Base-by-base conservation (phyloP, 2,113 vertebrate species). In the Pogonocichla stellata region DNA sequence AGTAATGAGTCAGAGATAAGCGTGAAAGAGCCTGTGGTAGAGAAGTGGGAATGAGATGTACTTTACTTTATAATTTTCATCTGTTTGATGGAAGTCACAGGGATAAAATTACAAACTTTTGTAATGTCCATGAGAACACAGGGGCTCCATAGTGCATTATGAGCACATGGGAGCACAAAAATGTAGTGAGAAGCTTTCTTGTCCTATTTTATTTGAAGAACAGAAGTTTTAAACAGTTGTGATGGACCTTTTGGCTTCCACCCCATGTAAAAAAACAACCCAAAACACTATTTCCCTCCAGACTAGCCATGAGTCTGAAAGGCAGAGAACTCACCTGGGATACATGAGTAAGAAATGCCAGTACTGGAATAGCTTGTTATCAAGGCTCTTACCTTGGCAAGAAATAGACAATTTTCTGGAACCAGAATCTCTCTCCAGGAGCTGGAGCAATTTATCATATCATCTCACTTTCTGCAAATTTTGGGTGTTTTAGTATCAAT, bases 261-360 rank as follows among this genome's bases (percentile, higher is more conserved):
- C 1, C 0, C 1, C 15, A 17, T 0, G 1, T 40, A 33, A 90
- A 81, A 93, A 61, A 42, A 0, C 5, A n/a, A 45, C 50, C 9
- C 12, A 65, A 67, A 69, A 0, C 2, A 7, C 2, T 7, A 47
- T 62, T 73, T 25, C 4, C 5, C 15, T 80, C 29, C 29, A 74
- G 80, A 93, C 62, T 3, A 85, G 12, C 56, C 19, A 17, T 33
- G 29, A 79, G 18, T 60, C 22, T 81, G 9, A 24, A 18, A 86
- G 12, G 22, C 17, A 57, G 14, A 10, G 14, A 56, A 47, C 19
- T 75, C 53, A 71, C 11, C 15, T 47, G 34, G 17, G 11, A n/a
- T 42, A 25, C 2, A 0, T 23, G 69, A 53, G 19, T 14, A 82
- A 65, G 45, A 92, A 90, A 78, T 24, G 3, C 6, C 79, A 86